Conservation (phyloP, 2,797 vertebrate species). For the Falco biarmicus region DNA sequence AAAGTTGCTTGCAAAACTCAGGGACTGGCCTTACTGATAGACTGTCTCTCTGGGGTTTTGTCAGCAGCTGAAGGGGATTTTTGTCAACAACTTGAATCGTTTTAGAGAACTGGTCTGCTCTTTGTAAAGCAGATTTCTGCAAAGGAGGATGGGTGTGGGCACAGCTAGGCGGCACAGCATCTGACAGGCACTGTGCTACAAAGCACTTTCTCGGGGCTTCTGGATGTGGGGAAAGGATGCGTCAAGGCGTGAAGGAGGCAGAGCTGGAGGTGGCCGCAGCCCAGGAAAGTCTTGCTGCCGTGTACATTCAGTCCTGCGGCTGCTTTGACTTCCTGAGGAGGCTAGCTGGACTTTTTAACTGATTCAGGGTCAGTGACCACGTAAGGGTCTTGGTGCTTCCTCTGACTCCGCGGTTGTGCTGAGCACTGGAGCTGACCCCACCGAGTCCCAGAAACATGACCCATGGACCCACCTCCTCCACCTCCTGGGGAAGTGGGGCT, state of each 20-base stretch:
- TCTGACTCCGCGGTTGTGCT: background rate
- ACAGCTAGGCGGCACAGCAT: background rate
- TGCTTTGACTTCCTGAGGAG: background rate
- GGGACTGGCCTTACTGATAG: background rate
- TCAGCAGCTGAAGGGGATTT: slow-evolving; percentile 23
- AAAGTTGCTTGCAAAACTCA: background rate
- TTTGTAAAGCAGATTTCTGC: background rate
- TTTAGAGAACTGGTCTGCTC: background rate
- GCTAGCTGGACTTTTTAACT: background rate
- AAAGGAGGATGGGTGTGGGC: background rate
- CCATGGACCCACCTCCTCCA: background rate
- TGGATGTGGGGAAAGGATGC: background rate
- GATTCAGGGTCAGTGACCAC: fast-evolving
- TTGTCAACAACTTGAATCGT: background rate
- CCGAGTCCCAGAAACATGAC: background rate
- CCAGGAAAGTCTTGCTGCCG: fast-evolving
- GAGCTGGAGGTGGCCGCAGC: background rate
- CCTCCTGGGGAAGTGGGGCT: background rate
- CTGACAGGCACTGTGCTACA: background rate
- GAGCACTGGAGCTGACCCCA: background rate
- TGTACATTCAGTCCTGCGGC: background rate
- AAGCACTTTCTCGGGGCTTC: background rate
- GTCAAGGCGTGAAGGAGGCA: background rate
- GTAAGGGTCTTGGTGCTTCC: background rate
- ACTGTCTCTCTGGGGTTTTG: background rate